phyloP scores from a whole-genome alignment of 2,113 vertebrate species.

The Montifringilla adamsi region DNA sequence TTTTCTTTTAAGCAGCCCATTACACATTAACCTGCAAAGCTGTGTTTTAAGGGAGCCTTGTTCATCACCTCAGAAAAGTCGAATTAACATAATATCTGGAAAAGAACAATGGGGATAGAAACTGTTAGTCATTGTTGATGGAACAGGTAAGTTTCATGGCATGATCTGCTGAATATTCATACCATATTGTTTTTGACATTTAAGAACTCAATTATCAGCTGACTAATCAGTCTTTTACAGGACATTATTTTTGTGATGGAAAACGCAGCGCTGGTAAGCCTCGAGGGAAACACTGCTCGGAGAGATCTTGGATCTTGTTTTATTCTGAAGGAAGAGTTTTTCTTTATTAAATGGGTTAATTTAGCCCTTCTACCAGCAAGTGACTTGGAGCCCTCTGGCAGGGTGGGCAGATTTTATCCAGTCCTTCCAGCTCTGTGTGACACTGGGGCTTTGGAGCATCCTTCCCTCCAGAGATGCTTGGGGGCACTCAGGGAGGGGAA shows the following conservation, averaged over 20 bases:
- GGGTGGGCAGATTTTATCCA: neutral
- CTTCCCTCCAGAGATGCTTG: neutral
- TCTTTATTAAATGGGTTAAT: neutral
- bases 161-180: constrained; percentile 83
- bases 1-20: constrained; percentile 40
- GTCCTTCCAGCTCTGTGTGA: neutral
- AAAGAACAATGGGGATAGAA: constrained; percentile 72
- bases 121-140: constrained; percentile 76
- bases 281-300: constrained; percentile 56
- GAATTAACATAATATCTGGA: constrained; percentile 77
- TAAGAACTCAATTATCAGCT: constrained; percentile 84
- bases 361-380: constrained; percentile 30
- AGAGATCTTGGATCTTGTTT: constrained; percentile 4
- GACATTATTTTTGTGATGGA: constrained; percentile 72
- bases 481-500: neutral
- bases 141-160: constrained; percentile 76
- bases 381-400: neutral
- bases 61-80: constrained; percentile 76
- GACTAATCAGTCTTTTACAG: constrained; percentile 82
- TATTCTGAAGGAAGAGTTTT: neutral
- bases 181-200: constrained; percentile 81
- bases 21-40: constrained; percentile 59
- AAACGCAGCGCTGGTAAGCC: constrained; percentile 57
- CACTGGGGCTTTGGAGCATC: neutral
- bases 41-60: constrained; percentile 66